A percentile compares a stretch with the other conserved stretches of the same genome.
phyloP scores from a whole-genome alignment of 2,797 vertebrate species.

The Neostethus bicornis region DNA sequence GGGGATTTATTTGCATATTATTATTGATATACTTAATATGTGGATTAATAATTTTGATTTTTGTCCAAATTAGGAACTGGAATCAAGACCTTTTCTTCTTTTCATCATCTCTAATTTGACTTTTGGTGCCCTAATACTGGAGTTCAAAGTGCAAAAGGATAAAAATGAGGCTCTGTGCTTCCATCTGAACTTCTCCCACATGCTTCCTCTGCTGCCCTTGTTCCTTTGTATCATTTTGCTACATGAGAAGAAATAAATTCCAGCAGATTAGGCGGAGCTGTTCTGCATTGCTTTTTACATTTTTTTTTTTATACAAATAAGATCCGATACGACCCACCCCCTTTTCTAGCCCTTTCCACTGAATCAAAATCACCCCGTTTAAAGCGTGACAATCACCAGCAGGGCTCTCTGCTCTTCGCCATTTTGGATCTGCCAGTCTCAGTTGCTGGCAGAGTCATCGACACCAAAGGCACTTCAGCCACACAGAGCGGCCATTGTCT shows the following conservation, averaged over 20 bases:
- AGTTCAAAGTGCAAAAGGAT: slow-evolving; percentile 35
- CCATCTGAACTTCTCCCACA: slow-evolving; percentile 35
- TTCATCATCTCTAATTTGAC: slow-evolving; percentile 37
- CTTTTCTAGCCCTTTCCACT: slow-evolving; percentile 3
- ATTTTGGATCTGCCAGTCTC: slow-evolving; percentile 78
- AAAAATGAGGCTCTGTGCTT: slow-evolving; percentile 25
- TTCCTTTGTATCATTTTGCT: slow-evolving; percentile 5
- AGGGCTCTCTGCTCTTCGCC: slow-evolving; percentile 63
- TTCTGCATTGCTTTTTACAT: slow-evolving; percentile 2
- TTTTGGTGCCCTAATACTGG: slow-evolving; percentile 42
- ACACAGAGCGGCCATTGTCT: slow-evolving; percentile 76
- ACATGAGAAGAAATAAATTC: slow-evolving; percentile 39
- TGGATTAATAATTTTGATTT: neutral
- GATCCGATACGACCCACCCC: slow-evolving; percentile 30
- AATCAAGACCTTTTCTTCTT: slow-evolving; percentile 21
- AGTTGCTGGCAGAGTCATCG: slow-evolving; percentile 75
- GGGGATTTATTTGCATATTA: neutral
- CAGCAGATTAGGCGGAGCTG: slow-evolving; percentile 43
- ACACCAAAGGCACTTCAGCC: slow-evolving; percentile 76
- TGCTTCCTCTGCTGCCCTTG: slow-evolving; percentile 14
- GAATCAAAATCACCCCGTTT: slow-evolving; percentile 56
- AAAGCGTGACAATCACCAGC: slow-evolving; percentile 66
- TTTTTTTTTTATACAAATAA: slow-evolving; percentile 1
- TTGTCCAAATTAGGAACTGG: slow-evolving; percentile 47
- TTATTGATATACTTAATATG: too few species aligned